Conservation (phyloP, 2,113 vertebrate species). For the Cyphomyrus discorhynchus region DNA sequence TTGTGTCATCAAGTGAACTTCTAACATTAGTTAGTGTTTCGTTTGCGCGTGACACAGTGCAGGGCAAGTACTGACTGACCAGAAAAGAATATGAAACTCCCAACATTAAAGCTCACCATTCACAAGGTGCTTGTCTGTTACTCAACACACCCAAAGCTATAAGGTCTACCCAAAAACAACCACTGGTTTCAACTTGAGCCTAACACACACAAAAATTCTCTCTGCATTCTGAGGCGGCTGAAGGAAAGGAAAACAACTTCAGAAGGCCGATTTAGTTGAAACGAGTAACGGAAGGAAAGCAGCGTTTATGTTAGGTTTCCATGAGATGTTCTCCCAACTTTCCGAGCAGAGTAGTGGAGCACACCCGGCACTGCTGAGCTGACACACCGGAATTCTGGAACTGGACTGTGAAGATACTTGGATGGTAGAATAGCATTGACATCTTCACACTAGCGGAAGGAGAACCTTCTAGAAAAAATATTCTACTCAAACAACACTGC, state of each 20-base stretch:
- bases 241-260: not conserved
- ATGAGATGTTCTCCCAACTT: not conserved
- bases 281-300: not conserved
- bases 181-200: not conserved
- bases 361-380: not conserved
- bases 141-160: constrained; percentile 21
- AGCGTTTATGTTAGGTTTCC: not conserved
- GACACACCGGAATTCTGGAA: constrained; percentile 35
- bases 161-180: not conserved
- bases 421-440: constrained; percentile 24
- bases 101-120: constrained; percentile 40
- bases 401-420: constrained; percentile 22
- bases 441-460: constrained; percentile 30
- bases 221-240: not conserved
- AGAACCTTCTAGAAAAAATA: constrained; percentile 8
- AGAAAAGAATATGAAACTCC: constrained; percentile 23
- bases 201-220: not conserved
- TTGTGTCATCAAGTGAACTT: not conserved
- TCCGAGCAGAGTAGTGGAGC: not conserved
- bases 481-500: not conserved
- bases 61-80: not conserved
- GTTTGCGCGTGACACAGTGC: not conserved
- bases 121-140: constrained; percentile 32
- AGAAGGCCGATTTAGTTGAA: not conserved
- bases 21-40: not conserved